Percentiles rank a stretch among this genome's conserved stretches.
Conservation (phyloP, 2,888 invertebrate genomes). For the Eurytoma californica region DNA sequence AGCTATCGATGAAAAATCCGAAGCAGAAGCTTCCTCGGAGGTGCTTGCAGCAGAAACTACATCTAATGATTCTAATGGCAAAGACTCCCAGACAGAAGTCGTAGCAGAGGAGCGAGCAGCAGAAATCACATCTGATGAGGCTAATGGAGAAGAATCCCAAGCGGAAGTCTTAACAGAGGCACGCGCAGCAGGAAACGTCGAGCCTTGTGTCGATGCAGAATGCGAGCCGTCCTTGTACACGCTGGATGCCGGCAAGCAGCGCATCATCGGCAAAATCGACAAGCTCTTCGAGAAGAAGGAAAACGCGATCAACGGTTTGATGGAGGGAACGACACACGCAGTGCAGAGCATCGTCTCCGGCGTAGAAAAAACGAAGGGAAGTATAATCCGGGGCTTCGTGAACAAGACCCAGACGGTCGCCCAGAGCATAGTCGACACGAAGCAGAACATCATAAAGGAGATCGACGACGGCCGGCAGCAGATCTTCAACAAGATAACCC, state of each 20-base stretch:
- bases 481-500: too few species aligned
- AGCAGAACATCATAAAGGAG: too few species aligned
- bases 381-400: neutral
- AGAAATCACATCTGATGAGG: too few species aligned
- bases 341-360: neutral
- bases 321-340: neutral
- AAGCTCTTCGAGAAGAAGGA: neutral
- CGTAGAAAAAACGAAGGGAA: neutral
- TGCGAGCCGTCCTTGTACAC: neutral
- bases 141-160: too few species aligned
- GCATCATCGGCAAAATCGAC: neutral
- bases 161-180: too few species aligned
- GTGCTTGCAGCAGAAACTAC: too few species aligned
- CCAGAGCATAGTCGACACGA: neutral
- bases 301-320: neutral
- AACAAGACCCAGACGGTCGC: neutral
- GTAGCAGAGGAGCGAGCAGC: too few species aligned
- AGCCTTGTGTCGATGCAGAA: neutral
- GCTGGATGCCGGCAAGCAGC: neutral
- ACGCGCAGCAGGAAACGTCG: neutral
- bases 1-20: too few species aligned
- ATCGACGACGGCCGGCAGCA: too few species aligned
- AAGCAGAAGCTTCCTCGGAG: too few species aligned
- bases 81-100: too few species aligned
- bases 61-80: too few species aligned